Conservation (phyloP, 2,797 vertebrate genomes). For the Sebastes hubbsi region DNA sequence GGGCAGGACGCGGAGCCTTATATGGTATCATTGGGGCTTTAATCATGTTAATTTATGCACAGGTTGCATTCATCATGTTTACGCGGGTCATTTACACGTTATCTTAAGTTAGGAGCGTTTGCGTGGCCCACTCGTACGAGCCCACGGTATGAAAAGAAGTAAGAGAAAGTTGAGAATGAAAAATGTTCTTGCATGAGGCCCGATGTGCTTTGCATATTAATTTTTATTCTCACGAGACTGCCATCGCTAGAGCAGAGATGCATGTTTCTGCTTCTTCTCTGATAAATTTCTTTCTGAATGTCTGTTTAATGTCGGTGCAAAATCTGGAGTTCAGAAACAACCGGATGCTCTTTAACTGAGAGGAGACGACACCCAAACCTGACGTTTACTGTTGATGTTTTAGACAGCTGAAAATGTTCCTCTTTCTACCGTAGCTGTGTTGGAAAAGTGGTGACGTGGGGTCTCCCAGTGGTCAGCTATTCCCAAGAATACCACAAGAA, state of each 20-base stretch:
- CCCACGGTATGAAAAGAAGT: no score
- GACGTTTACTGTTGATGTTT: slow-evolving; percentile 43
- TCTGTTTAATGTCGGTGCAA: slow-evolving; percentile 13
- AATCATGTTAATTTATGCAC: no score
- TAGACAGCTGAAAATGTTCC: slow-evolving; percentile 24
- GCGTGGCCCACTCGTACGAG: no score
- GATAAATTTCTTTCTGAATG: not conserved
- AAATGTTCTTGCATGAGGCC: not conserved
- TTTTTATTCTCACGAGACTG: not conserved
- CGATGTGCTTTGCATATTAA: not conserved
- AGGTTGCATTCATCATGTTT: no score
- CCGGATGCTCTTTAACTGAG: slow-evolving; percentile 28
- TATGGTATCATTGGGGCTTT: no score
- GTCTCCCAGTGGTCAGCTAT: not conserved
- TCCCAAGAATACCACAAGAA: slow-evolving; percentile 12
- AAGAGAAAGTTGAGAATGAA: no score
- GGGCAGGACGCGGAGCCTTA: no score
- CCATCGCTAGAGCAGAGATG: not conserved
- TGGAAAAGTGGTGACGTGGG: not conserved
- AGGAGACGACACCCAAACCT: slow-evolving; percentile 15
- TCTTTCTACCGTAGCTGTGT: not conserved
- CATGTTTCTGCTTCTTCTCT: not conserved
- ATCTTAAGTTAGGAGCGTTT: no score
- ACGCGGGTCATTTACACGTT: no score
- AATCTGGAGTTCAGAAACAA: slow-evolving; percentile 1